Conservation (phyloP, 2,113 vertebrate species). For the Aramus guarauna region DNA sequence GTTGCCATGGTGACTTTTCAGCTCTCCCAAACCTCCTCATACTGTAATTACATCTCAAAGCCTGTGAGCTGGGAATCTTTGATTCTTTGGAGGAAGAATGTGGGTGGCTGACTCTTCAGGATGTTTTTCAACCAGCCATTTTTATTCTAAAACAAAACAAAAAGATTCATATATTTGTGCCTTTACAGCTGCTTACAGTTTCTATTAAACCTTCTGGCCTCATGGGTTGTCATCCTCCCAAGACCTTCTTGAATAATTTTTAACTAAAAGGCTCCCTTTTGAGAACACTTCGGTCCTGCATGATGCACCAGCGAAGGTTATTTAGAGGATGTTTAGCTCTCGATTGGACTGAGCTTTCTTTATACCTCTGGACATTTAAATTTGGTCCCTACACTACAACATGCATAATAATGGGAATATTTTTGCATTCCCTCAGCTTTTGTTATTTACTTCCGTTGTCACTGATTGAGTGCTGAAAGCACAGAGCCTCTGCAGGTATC, state of each 20-base stretch:
- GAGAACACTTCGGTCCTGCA: slow-evolving; percentile 43
- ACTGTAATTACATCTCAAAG: slow-evolving; percentile 62
- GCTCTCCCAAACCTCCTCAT: slow-evolving; percentile 64
- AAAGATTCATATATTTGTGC: slow-evolving; percentile 29
- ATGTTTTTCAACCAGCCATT: slow-evolving; percentile 58
- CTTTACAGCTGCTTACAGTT: slow-evolving; percentile 59
- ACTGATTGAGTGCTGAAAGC: background rate
- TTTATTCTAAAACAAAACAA: slow-evolving; percentile 39
- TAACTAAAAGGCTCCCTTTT: slow-evolving; percentile 52
- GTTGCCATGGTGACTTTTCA: slow-evolving; percentile 74
- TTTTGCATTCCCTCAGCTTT: background rate
- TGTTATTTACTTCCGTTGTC: background rate
- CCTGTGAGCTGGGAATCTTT: slow-evolving; percentile 60
- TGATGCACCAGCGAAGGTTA: slow-evolving; percentile 57
- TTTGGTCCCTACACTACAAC: slow-evolving; percentile 37
- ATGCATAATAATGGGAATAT: background rate
- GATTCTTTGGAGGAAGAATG: slow-evolving; percentile 62
- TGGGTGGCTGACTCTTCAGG: slow-evolving; percentile 66
- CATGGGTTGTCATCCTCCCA: background rate
- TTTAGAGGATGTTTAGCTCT: slow-evolving; percentile 57
- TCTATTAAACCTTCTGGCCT: slow-evolving; percentile 58
- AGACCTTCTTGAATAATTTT: slow-evolving; percentile 49
- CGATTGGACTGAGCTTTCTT: slow-evolving; percentile 48
- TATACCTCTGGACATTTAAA: slow-evolving; percentile 22
- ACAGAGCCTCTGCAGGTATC: background rate